Evolutionary conservation across 2,888 invertebrate species (phyloP).

Genomic region (Tromatobia lineatoria): DNA sequence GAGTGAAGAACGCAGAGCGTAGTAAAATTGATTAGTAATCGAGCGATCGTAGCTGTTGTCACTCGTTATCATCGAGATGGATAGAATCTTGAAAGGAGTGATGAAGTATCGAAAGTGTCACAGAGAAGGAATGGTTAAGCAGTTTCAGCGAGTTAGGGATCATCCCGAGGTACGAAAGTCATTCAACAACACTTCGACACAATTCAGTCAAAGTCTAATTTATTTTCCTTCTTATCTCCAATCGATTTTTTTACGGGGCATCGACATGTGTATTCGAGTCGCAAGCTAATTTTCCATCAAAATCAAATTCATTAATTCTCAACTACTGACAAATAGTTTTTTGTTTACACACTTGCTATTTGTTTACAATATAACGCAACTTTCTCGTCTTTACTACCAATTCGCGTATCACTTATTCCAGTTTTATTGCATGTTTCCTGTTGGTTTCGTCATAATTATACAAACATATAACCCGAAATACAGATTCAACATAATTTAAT

Average conservation of each 20-base stretch:
- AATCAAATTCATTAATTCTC: not conserved
- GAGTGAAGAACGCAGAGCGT: not conserved
- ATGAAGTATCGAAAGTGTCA: conserved; percentile 95
- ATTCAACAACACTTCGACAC: not conserved
- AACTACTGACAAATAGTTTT: not conserved
- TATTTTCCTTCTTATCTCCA: conserved; percentile 4
- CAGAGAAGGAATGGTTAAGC: conserved; percentile 95
- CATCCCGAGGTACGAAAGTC: conserved; percentile 92
- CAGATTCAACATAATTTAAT: not conserved
- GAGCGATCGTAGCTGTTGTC: not conserved
- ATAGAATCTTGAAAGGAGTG: conserved; percentile 95
- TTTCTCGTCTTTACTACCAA: not conserved
- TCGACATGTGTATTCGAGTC: conserved; percentile 1
- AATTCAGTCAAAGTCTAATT: conserved; percentile 22
- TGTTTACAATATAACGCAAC: not conserved
- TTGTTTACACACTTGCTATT: not conserved
- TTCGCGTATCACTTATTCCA: not conserved
- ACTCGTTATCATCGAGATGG: conserved; percentile 87
- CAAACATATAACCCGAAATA: not conserved
- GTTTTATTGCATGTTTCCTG: conserved; percentile 16
- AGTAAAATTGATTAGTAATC: not conserved
- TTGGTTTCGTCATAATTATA: conserved; percentile 6
- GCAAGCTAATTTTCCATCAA: not conserved
- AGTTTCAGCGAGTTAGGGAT: conserved; percentile 95
- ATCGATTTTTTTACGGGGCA: not conserved